Conservation (phyloP, 1,140 invertebrate species). For the Drosophila rufa region DNA sequence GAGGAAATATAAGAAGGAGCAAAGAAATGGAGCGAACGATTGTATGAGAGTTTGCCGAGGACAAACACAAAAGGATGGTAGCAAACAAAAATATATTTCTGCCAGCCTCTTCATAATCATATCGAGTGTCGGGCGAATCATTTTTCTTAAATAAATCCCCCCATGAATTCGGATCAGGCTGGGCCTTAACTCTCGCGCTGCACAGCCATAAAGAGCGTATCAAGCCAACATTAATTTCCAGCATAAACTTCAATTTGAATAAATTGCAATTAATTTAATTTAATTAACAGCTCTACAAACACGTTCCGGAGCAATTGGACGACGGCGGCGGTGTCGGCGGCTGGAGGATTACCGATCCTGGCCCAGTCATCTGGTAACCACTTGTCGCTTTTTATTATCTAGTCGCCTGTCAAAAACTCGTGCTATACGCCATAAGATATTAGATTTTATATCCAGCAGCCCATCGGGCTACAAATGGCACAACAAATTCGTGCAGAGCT, state of each 20-base stretch:
- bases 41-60: constrained; percentile 19
- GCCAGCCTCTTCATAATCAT: constrained; percentile 16
- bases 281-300: constrained; percentile 72
- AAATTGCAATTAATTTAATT: constrained; percentile 56
- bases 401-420: constrained; percentile 69
- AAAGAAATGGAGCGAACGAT: constrained; percentile 62
- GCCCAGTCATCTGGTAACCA: constrained; percentile 42
- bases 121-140: constrained; percentile 33
- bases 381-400: constrained; percentile 80
- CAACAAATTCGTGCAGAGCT: constrained; percentile 78
- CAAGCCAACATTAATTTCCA: constrained; percentile 31
- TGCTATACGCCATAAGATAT: constrained; percentile 67
- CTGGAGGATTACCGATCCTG: constrained; percentile 32
- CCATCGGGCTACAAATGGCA: constrained; percentile 51
- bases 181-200: neutral
- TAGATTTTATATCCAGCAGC: constrained; percentile 64
- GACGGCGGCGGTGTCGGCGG: constrained; percentile 1
- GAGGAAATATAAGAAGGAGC: neutral
- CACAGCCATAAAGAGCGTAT: constrained; percentile 32
- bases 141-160: constrained; percentile 3
- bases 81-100: constrained; percentile 50
- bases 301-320: constrained; percentile 46
- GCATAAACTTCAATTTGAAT: constrained; percentile 40
- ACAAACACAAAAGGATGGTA: constrained; percentile 39
- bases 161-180: constrained; percentile 28